Base-by-base conservation (phyloP, 2,797 vertebrate species). In the Ataeniobius toweri region DNA sequence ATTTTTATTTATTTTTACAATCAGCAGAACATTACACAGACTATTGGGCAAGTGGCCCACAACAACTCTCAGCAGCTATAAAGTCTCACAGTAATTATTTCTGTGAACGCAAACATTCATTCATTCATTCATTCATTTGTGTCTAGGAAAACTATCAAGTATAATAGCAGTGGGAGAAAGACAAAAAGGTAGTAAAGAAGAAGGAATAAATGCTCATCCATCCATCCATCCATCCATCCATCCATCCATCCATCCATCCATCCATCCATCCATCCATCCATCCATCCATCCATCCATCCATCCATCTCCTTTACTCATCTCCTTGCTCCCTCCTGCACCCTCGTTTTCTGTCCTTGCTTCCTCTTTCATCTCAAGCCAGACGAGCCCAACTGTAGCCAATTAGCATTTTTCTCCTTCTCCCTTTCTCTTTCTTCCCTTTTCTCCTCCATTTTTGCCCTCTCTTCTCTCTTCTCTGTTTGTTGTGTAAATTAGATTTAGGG, bases 401-500 rank as follows among this genome's bases (percentile, higher is more conserved):
- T 94, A 95, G 89, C 92, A 92, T 94, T 91, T 94, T 92, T 87
- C 85, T 86, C 81, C 79, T 74, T 86, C 79, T 83, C 84, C 76
- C 84, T 86, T 89, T 88, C 80, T 79, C 78, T 74, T 78, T 78
- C 63, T 77, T 75, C 83, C 59, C 75, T 73, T 51, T 76, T 83
- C 79, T 77, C 84, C 90, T 88, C 80, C 76, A 3, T 90, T 89
- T 88, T 88, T 86, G 77, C 90, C 84, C 86, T 90, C 89, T 93
- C 87, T 88, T 89, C 84, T 89, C 91, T 90, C 86, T 89, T 88
- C 89, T 90, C 85, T 93, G 90, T 95, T 94, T 94, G 93, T 94
- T 95, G 94, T 95, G 93, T 94, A 95, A 95, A 96, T 95, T 94
- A 92, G 92, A 94, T 94, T 94, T 94, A 84, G 91, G 86, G 89